Evolutionary conservation across 2,113 vertebrate genomes (phyloP).

Genomic region (Austrofundulus limnaeus): DNA sequence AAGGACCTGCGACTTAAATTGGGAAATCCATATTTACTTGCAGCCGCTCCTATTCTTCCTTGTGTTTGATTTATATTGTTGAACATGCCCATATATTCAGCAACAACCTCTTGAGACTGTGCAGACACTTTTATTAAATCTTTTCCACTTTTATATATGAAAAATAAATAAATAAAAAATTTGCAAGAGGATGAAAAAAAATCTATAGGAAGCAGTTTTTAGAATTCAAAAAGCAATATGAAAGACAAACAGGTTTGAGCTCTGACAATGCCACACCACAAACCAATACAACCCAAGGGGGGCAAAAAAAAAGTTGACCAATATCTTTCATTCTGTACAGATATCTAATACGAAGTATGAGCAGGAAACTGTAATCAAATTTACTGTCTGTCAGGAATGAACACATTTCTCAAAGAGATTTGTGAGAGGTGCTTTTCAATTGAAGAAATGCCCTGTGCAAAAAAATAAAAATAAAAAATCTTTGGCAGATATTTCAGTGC

Average conservation of each 20-base stretch:
- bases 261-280: conserved; percentile 6
- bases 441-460: conserved; percentile 9
- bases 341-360: conserved; percentile 31
- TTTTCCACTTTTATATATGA: neutral
- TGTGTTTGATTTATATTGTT: neutral
- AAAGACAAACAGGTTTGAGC: conserved; percentile 14
- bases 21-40: neutral
- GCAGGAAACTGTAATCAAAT: conserved; percentile 40
- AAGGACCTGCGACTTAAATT: neutral
- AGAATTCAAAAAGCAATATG: neutral
- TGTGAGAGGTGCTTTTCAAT: conserved; percentile 24
- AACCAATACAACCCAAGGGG: conserved; percentile 14
- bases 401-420: conserved; percentile 38
- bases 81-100: conserved; percentile 4
- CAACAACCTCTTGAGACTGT: neutral
- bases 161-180: neutral
- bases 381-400: conserved; percentile 43
- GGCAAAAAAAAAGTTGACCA: conserved; percentile 47
- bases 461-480: conserved; percentile 31
- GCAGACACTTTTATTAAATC: conserved; percentile 11
- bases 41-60: neutral
- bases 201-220: neutral
- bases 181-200: neutral
- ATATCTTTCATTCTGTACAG: conserved; percentile 29
- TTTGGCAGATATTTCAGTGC: conserved; percentile 19